Evolutionary conservation across 2,797 vertebrate species (phyloP).

Genomic region (Meriones psammophilus): DNA sequence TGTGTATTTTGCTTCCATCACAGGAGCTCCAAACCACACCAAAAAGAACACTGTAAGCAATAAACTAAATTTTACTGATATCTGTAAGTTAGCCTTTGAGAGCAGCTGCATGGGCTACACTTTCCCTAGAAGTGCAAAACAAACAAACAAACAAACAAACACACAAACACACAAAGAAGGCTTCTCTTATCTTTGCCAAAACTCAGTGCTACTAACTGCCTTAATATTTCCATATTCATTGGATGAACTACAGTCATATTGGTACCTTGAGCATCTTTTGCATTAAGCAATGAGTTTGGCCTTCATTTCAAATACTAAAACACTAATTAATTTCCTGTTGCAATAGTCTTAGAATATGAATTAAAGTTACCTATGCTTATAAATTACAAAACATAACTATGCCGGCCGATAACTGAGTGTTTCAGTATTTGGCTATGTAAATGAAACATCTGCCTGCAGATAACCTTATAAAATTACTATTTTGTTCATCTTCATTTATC

Average conservation of each 20-base stretch:
- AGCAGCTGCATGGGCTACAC: background rate
- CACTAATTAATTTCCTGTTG: constrained; percentile 3
- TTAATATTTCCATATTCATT: constrained; percentile 11
- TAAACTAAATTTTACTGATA: background rate
- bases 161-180: too few relatives aligned
- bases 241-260: background rate
- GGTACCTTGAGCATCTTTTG: background rate
- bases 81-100: background rate
- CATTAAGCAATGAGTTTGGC: background rate
- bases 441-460: background rate
- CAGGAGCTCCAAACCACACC: background rate
- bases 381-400: constrained; percentile 38
- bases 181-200: background rate
- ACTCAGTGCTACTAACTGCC: background rate
- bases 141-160: background rate
- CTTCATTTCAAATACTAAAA: constrained; percentile 7
- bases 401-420: background rate
- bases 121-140: background rate
- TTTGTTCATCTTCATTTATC: constrained; percentile 11
- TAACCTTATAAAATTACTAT: background rate
- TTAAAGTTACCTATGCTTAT: background rate
- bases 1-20: background rate
- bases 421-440: background rate
- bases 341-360: background rate
- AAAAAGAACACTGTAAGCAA: background rate